Base-by-base conservation (phyloP, 1,140 invertebrate species). In the Diprion similis region DNA sequence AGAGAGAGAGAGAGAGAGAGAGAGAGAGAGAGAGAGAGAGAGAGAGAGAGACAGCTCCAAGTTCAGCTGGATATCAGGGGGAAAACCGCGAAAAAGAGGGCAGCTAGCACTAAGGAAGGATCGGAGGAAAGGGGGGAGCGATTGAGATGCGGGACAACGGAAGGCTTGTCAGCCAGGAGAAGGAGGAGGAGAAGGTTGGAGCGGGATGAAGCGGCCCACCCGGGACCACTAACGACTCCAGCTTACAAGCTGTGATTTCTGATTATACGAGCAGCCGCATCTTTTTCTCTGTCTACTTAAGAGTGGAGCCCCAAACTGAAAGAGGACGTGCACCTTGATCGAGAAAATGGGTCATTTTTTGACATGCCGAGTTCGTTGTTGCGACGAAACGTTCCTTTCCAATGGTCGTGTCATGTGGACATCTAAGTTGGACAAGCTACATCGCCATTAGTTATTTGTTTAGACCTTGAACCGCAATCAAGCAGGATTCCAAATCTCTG, bases 201-300 rank as follows among this genome's bases (percentile, higher is more conserved):
- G 72, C 72, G 74, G 47, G 59, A 64, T 18, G 72, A 79, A 77
- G 73, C 64, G 71, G 64, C 71, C 68, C 79, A 74, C 65, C n/a
- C 48, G 79, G 71, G 79, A 78, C 70, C 59, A 70, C 72, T 78
- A 78, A 80, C 79, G 74, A 80, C 73, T 80, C 73, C 74, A 72
- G 70, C 70, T 78, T 76, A 75, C 77, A 79, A 80, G 48, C 71
- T 77, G 73, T 79, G 77, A 80, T 80, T 80, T 80, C 76, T 78
- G 74, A 80, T 80, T 77, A 80, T 68, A 47, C 45, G 66, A 69
- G 17, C 59, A 15, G 13, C 59, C 17, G 17, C 17, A 37, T 64
- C 59, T 18, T 64, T 64, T 18, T 64, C 65, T 59, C 70, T 71
- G n/a, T n/a, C 65, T 15, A 51, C 71, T 75, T 73, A 68, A 45